Base-by-base conservation (phyloP, 2,113 vertebrate species). In the Corydoras sp. region DNA sequence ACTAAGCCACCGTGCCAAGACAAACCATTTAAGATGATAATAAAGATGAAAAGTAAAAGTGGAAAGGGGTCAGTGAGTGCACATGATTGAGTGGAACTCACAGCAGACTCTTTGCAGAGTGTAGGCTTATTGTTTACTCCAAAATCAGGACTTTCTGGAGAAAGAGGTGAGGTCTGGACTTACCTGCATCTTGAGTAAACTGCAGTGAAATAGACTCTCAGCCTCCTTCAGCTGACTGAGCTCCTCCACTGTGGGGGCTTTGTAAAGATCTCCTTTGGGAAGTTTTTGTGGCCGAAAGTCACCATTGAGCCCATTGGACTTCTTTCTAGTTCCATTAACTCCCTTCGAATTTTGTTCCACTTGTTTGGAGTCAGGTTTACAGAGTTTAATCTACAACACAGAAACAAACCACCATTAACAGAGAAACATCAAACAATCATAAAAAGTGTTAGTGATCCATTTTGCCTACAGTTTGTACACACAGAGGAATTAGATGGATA, bases 141-240 rank as follows among this genome's bases (percentile, higher is more conserved):
- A 43, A 2, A 5, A 43, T 43, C 7, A 43, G 7, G 2, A 4
- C 35, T 43, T 2, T 4, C 4, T 4, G 7, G 35, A 43, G 35
- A 43, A 5, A 43, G 35, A 43, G 7, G 7, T 18, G 24, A 24
- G n/a, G 8, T n/a, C n/a, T 43, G 7, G 9, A 72, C 79, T 82
- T 59, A 93, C 35, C 35, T 43, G 35, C 35, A 43, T 43, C 7
- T 43, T 93, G 3, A 98, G 90, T 55, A 98, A 85, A 79, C 91
- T 95, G 81, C 92, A 95, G 76, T 97, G 95, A 79, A 98, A 99
- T 14, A 97, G 87, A 73, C 88, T 93, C 75, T 99, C 96, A 0
- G 96, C 92, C 79, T 99, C 96, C 72, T 95, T 93, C 74, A 99
- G 87, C 74, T 87, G 92, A 80, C 86, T 95, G 3, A 99, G 86